Conservation (phyloP, 2,113 vertebrate species). For the Atlantisia rogersi region DNA sequence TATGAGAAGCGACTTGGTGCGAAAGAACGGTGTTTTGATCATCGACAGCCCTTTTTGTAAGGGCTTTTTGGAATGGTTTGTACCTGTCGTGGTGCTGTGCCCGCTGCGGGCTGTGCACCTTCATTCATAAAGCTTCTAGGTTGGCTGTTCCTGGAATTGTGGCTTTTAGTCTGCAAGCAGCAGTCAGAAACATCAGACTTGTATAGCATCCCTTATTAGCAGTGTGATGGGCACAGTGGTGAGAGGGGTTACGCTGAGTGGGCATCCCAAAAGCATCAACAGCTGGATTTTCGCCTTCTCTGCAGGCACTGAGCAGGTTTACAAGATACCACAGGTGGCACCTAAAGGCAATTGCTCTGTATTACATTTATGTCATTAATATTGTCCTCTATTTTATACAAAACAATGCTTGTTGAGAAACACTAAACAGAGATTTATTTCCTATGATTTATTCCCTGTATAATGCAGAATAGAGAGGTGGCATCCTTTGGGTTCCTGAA, state of each 20-base stretch:
- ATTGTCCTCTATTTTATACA: not conserved
- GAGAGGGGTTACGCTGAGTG: not conserved
- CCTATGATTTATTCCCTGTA: not conserved
- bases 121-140: not conserved
- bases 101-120: rapidly evolving
- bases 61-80: not conserved
- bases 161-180: not conserved
- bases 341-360: not conserved
- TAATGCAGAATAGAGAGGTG: not conserved
- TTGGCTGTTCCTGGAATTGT: rapidly evolving
- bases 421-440: not conserved
- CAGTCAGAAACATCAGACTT: not conserved
- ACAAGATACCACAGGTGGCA: not conserved
- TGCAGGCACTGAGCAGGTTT: not conserved
- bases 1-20: not conserved
- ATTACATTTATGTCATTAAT: not conserved
- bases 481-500: not conserved
- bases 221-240: rapidly evolving
- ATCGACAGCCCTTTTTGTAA: not conserved
- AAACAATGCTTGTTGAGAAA: not conserved
- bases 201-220: not conserved
- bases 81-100: not conserved
- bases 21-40: not conserved
- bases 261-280: not conserved
- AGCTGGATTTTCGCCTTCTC: not conserved